Evolutionary conservation across 2,113 vertebrate genomes (phyloP).

Genomic region (Climacteris rufus): DNA sequence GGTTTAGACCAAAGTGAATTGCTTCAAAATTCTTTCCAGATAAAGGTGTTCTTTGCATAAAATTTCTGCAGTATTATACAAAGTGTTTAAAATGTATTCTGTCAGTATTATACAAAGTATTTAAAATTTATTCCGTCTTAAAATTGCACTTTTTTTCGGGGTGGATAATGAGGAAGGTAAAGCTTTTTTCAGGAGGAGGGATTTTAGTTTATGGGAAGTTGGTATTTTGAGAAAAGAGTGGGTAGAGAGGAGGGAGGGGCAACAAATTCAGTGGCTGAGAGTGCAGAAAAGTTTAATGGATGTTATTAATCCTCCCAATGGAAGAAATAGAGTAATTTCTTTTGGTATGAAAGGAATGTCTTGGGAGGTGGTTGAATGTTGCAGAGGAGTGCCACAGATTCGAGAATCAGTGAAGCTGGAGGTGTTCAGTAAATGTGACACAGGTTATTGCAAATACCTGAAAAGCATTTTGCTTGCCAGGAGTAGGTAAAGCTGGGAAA

Average conservation of each 20-base stretch:
- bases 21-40: background rate
- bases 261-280: background rate
- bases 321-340: conserved; percentile 36
- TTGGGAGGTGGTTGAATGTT: conserved; percentile 40
- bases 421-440: background rate
- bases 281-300: background rate
- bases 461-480: background rate
- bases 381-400: background rate
- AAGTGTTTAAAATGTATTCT: background rate
- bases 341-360: conserved; percentile 54
- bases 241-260: background rate
- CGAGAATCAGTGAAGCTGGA: background rate
- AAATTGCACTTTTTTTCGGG: background rate
- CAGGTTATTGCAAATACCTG: background rate
- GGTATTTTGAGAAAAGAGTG: background rate
- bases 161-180: background rate
- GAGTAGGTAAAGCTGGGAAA: background rate
- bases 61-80: background rate
- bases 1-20: background rate
- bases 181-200: background rate
- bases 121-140: background rate
- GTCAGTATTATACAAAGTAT: background rate
- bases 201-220: background rate
- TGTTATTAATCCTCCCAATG: background rate
- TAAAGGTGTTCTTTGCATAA: background rate